Evolutionary conservation across 2,797 vertebrate genomes (phyloP), one percentile per base, ranked within the genome.

Genomic region (Yasuhikotakia modesta): DNA sequence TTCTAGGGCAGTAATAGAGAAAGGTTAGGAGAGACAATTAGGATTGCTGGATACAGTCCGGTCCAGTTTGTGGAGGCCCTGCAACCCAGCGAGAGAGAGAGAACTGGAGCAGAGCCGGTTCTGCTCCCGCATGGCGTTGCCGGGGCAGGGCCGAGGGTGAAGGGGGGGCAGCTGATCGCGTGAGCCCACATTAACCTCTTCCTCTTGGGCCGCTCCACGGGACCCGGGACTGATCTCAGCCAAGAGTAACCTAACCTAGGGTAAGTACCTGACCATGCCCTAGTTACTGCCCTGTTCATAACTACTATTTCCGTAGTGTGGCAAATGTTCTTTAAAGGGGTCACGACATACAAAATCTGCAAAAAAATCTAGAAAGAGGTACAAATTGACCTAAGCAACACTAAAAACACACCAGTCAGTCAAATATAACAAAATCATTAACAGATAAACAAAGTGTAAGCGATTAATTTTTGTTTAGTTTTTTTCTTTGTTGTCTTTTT

Each of bases 201-300:
- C 86, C 81, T 86, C 88, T 91, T 89, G 70, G 90, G 92, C 89
- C 90, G 91, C 91, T 90, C 90, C 89, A 89, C 88, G 86, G 86
- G 90, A 91, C 91, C 92, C 90, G 91, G 92, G 92, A 93, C 92
- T 91, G 92, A 91, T 90, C 89, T 89, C 90, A 92, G 93, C 90
- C 90, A 86, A 88, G 89, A 85, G 86, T 90, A 90, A 88, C 87
- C 83, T 75, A 80, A 91, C 90, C 84, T 84, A 91, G 92, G 93
- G 93, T 94, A 94, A 94, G 93, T 94, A 94, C 91, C 83, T 88
- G 88, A 87, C 78, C 89, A 61, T 85, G 91, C 92, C 76, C 84
- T 81, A 87, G 88, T 79, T 79, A 86, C 83, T 87, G 85, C 83
- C 77, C 87, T 88, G 80, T 78, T 85, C 86, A 79, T 70, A 21